A percentile compares a stretch with the other conserved stretches of the same genome.
Conservation (phyloP, 2,797 vertebrate species). For the Tinamus major region DNA sequence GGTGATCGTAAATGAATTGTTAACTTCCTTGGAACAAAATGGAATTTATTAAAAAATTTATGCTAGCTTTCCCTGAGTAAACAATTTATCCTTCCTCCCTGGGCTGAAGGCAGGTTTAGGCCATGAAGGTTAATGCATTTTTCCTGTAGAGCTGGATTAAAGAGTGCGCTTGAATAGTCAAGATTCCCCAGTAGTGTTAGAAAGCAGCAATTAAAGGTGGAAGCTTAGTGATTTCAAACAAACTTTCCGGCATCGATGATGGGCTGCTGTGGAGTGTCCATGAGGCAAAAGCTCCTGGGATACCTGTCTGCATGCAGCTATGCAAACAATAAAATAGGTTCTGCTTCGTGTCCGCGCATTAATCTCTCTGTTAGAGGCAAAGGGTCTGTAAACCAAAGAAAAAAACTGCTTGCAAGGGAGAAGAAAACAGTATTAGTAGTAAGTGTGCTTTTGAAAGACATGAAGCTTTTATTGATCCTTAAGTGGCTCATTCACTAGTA, state of each 20-base stretch:
- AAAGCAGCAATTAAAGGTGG: conserved; percentile 79
- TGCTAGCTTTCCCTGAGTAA: conserved; percentile 86
- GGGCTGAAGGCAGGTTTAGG: conserved; percentile 82
- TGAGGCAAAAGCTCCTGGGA: conserved; percentile 47
- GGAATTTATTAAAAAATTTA: conserved; percentile 92
- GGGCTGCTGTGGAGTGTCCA: conserved; percentile 65
- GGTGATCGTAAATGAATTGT: conserved; percentile 87
- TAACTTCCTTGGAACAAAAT: conserved; percentile 86
- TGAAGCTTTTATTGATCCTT: conserved; percentile 57
- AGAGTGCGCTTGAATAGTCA: conserved; percentile 75
- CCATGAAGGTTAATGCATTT: conserved; percentile 93
- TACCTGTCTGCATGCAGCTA: conserved; percentile 54
- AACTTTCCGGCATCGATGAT: conserved; percentile 57
- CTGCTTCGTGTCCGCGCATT: conserved; percentile 33
- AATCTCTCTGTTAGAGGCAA: conserved; percentile 45
- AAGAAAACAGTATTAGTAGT: conserved; percentile 33
- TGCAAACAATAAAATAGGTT: conserved; percentile 45
- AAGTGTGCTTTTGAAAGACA: conserved; percentile 32
- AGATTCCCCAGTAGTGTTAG: conserved; percentile 73
- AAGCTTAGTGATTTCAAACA: conserved; percentile 77
- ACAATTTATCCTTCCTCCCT: conserved; percentile 81
- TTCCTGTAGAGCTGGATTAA: conserved; percentile 85
- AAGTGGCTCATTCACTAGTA: conserved; percentile 47
- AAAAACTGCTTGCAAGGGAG: conserved; percentile 2
- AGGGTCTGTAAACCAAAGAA: conserved; percentile 34